Evolutionary conservation across 2,888 invertebrate species (phyloP).

Genomic region (Orthosia gracilis): DNA sequence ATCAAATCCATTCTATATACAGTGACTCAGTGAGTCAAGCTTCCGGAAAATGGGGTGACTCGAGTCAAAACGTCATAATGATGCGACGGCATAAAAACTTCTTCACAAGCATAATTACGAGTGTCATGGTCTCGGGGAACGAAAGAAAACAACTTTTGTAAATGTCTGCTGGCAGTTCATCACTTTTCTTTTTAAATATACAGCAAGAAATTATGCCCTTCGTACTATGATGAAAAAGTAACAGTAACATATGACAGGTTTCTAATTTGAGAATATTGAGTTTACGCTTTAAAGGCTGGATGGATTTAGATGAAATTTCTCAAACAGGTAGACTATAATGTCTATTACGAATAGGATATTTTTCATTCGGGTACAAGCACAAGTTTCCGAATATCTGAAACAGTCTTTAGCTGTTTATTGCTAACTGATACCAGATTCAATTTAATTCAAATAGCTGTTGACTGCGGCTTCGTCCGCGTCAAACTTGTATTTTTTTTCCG

Average conservation of each 20-base stretch:
- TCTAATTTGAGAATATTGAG: no score
- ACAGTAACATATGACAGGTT: no score
- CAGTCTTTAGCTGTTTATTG: not conserved
- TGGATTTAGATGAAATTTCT: not conserved
- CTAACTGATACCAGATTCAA: not conserved
- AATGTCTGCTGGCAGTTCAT: conserved; percentile 6
- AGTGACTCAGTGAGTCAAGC: conserved; percentile 51
- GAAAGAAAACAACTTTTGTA: conserved; percentile 26
- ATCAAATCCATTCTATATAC: conserved; percentile 29
- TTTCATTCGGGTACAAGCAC: no score
- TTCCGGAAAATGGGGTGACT: conserved; percentile 57
- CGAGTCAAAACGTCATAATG: conserved; percentile 59
- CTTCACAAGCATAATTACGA: conserved; percentile 42
- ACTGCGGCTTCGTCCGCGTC: no score
- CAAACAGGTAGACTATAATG: not conserved
- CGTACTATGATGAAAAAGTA: not conserved
- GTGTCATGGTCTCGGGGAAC: conserved; percentile 38
- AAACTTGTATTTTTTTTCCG: no score
- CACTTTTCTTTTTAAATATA: conserved; percentile 32
- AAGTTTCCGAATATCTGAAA: not conserved
- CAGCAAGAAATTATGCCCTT: not conserved
- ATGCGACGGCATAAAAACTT: conserved; percentile 39
- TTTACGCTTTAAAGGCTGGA: not conserved
- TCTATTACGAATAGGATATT: not conserved
- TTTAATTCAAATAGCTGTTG: not conserved